These are phyloP conservation scores for Metopolophium dirhodum DNA, from an alignment of 1,140 invertebrate species.

Conservation along the genomic window DNA sequence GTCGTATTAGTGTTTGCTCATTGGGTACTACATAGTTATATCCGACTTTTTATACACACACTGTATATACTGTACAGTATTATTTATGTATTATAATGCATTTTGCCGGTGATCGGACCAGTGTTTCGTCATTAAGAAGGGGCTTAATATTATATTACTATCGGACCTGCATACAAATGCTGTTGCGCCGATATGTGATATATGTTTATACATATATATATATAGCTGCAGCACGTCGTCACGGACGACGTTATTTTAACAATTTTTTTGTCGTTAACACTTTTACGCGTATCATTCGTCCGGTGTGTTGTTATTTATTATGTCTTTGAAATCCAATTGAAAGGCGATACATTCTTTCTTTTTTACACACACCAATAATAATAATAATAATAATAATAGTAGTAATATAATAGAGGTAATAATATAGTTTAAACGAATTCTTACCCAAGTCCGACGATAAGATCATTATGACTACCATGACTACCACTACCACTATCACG, in stretches of 20 bases:
- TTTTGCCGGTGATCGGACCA: not conserved
- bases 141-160: not conserved
- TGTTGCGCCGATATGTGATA: not conserved
- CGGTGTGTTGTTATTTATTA: not conserved
- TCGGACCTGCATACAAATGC: not conserved
- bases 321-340: not conserved
- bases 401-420: not conserved
- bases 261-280: not conserved
- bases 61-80: no score
- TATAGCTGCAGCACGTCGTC: not conserved
- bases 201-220: not conserved
- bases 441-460: not conserved
- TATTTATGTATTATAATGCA: not conserved
- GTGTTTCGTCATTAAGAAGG: not conserved
- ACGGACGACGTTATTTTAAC: not conserved
- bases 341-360: not conserved
- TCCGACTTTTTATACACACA: no score
- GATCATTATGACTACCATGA: not conserved
- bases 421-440: not conserved
- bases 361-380: not conserved
- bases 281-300: not conserved
- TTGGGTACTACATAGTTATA: no score
- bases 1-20: no score
- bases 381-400: not conserved
- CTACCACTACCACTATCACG: no score